Percentiles rank a stretch among this genome's conserved stretches.
Evolutionary conservation across 1,140 invertebrate species (phyloP).

Genomic region (Battus philenor): DNA sequence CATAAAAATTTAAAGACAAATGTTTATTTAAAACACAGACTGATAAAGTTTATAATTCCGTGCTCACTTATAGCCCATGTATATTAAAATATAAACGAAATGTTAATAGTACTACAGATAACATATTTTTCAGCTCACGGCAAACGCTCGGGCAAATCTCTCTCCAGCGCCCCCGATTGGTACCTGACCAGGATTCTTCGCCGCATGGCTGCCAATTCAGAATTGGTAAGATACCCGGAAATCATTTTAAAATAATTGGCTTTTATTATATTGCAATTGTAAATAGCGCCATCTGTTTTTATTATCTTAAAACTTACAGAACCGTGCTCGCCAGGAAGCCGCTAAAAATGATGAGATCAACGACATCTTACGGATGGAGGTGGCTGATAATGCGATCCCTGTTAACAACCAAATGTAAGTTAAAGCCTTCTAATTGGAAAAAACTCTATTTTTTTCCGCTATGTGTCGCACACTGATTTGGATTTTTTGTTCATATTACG

Average conservation of each 20-base stretch:
- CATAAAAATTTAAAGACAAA: not conserved
- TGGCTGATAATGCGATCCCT: constrained; percentile 26
- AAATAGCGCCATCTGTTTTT: constrained; percentile 27
- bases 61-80: not conserved
- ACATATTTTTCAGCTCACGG: constrained; percentile 73
- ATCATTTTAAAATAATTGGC: too few species aligned
- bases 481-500: too few species aligned
- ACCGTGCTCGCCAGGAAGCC: constrained; percentile 27
- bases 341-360: constrained; percentile 32
- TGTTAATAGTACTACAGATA: not conserved
- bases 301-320: constrained; percentile 38
- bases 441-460: not conserved
- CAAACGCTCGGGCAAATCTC: constrained; percentile 68
- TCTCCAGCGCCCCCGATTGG: constrained; percentile 45
- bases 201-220: constrained; percentile 39
- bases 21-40: not conserved
- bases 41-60: not conserved
- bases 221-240: constrained; percentile 32
- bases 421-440: not conserved
- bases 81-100: not conserved
- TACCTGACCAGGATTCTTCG: constrained; percentile 51
- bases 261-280: not conserved
- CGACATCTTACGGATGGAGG: constrained; percentile 47
- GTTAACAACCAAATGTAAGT: constrained; percentile 37
- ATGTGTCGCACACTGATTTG: not conserved